Evolutionary conservation across 2,113 vertebrate genomes (phyloP).

Genomic region (Aleadryas rufinucha): DNA sequence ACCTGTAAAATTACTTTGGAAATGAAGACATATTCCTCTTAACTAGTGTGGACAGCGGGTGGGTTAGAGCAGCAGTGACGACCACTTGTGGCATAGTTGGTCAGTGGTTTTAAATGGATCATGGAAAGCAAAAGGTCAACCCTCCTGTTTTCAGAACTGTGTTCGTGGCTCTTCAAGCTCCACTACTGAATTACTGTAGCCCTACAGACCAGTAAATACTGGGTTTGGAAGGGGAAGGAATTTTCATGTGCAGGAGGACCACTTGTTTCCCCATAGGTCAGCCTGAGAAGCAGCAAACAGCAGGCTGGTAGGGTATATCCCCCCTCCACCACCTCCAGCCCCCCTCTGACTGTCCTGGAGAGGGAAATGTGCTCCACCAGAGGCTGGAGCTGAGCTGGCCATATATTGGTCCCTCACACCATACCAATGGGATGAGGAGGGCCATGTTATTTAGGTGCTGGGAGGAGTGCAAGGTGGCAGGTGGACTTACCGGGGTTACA

Average conservation of each 20-base stretch:
- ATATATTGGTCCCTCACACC: too few species aligned
- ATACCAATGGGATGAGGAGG: neutral
- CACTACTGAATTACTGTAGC: neutral
- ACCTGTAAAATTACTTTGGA: neutral
- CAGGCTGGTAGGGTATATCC: neutral
- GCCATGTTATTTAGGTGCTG: neutral
- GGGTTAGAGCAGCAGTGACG: neutral
- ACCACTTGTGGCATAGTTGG: neutral
- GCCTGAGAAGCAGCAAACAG: neutral
- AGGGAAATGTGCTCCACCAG: neutral
- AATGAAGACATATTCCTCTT: neutral
- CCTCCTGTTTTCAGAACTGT: neutral
- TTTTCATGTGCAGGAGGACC: neutral
- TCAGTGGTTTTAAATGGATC: neutral
- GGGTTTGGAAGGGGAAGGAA: neutral
- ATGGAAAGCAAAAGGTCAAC: neutral
- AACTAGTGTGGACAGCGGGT: accelerated
- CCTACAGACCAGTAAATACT: neutral
- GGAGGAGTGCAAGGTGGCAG: neutral
- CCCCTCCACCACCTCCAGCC: neutral
- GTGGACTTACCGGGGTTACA: constrained; percentile 89
- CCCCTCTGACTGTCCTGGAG: neutral
- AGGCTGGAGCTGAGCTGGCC: neutral
- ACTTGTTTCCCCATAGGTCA: neutral
- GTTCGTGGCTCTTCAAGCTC: neutral